Percentiles rank a stretch among this genome's conserved stretches.
Conservation (phyloP, 2,113 vertebrate species). For the Atrichornis clamosus region DNA sequence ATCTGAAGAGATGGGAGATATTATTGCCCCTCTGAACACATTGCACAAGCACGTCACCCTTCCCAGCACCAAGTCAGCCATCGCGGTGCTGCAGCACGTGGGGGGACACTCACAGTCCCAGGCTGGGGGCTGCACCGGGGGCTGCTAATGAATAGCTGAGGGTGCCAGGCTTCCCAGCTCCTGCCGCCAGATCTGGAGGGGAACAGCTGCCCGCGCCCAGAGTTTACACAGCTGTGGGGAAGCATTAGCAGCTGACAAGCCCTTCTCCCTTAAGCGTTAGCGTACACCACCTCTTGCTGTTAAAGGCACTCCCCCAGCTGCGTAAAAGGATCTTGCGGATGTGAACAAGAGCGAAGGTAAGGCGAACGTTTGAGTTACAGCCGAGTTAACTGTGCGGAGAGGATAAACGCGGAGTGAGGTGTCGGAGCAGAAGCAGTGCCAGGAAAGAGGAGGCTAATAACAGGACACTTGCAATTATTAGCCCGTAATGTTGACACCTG, state of each 20-base stretch:
- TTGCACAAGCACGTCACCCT: not conserved
- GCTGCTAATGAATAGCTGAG: not conserved
- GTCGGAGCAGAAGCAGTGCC: not conserved
- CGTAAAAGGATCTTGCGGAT: not conserved
- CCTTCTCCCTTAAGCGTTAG: not conserved
- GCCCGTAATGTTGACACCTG: not conserved
- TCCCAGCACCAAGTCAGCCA: not conserved
- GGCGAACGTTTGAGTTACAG: not conserved
- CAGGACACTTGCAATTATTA: not conserved
- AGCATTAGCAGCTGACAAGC: conserved; percentile 52
- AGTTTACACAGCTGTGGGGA: conserved; percentile 59
- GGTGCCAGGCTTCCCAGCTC: conserved; percentile 34
- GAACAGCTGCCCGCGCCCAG: conserved; percentile 35
- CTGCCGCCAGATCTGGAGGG: not conserved
- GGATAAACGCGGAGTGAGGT: not conserved
- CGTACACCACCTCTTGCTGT: not conserved
- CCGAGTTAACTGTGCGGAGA: not conserved
- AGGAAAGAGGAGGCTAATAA: not conserved
- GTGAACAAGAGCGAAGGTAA: not conserved
- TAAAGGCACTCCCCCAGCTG: not conserved
- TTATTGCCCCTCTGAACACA: not conserved
- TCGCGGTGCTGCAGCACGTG: fast-evolving
- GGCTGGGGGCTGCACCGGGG: not conserved
- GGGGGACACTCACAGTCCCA: not conserved
- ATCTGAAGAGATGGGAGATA: not conserved